phyloP scores from a whole-genome alignment of 2,797 vertebrate genomes.

The Chloroceryle inda region DNA sequence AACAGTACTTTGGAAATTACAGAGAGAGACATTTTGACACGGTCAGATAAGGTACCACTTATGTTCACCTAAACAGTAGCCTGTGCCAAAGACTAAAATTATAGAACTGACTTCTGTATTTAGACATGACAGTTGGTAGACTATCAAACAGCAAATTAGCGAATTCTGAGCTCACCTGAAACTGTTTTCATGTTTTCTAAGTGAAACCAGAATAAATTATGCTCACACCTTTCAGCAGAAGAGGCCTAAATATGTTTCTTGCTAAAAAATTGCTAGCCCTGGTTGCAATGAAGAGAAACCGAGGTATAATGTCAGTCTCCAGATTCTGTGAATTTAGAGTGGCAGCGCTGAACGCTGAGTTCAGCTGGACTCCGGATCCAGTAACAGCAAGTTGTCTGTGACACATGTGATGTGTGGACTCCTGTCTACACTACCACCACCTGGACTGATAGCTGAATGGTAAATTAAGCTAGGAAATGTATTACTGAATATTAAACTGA shows the following conservation, averaged over 20 bases:
- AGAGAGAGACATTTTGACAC: slow-evolving; percentile 1
- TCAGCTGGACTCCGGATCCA: slow-evolving; percentile 24
- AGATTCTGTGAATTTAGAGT: slow-evolving; percentile 26
- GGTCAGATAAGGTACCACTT: slow-evolving; percentile 54
- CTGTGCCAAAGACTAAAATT: slow-evolving; percentile 27
- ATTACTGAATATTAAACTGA: slow-evolving; percentile 63
- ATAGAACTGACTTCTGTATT: slow-evolving; percentile 46
- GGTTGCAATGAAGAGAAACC: neutral
- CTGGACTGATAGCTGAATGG: slow-evolving; percentile 66
- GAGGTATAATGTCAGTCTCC: neutral
- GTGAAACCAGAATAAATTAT: slow-evolving; percentile 55
- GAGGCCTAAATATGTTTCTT: slow-evolving; percentile 60
- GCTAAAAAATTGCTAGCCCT: slow-evolving; percentile 40
- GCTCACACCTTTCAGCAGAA: slow-evolving; percentile 63
- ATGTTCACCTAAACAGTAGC: slow-evolving; percentile 60
- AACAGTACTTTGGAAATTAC: slow-evolving; percentile 32
- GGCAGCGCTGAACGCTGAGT: neutral
- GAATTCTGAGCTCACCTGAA: slow-evolving; percentile 62
- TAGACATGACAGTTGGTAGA: slow-evolving; percentile 49
- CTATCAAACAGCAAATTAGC: slow-evolving; percentile 43
- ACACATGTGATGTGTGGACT: slow-evolving; percentile 33
- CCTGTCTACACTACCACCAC: slow-evolving; percentile 44
- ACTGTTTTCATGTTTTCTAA: slow-evolving; percentile 23
- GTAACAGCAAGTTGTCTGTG: slow-evolving; percentile 39
- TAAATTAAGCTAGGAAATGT: slow-evolving; percentile 49